Conservation (phyloP, 2,113 vertebrate genomes). For the Hylia prasina region DNA sequence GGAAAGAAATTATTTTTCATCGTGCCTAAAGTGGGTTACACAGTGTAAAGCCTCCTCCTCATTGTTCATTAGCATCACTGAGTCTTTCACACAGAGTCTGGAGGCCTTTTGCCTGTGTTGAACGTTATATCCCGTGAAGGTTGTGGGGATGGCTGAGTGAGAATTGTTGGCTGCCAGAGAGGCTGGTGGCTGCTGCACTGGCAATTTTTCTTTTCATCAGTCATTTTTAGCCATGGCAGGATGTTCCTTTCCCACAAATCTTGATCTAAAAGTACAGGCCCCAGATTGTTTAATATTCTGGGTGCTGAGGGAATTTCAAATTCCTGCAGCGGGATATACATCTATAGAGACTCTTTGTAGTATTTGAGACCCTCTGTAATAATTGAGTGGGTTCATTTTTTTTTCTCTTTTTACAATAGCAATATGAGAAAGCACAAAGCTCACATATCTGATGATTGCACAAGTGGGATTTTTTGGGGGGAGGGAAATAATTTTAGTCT, state of each 20-base stretch:
- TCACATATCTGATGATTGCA: slow-evolving; percentile 3
- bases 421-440: slow-evolving; percentile 30
- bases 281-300: background rate
- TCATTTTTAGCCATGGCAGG: background rate
- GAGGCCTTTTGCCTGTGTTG: background rate
- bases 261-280: background rate
- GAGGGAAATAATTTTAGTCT: background rate
- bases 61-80: background rate
- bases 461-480: background rate
- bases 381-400: background rate
- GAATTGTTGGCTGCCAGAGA: background rate
- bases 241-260: background rate
- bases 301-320: background rate
- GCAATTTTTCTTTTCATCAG: background rate
- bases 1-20: background rate
- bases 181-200: background rate
- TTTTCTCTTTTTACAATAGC: background rate
- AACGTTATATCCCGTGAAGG: background rate
- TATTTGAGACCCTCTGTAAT: background rate
- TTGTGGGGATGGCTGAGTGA: fast-evolving
- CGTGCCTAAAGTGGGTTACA: background rate
- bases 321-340: background rate
- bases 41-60: background rate
- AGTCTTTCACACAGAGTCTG: background rate
- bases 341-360: background rate